Evolutionary conservation across 2,113 vertebrate species (phyloP).

Genomic region (Desmodus rotundus): DNA sequence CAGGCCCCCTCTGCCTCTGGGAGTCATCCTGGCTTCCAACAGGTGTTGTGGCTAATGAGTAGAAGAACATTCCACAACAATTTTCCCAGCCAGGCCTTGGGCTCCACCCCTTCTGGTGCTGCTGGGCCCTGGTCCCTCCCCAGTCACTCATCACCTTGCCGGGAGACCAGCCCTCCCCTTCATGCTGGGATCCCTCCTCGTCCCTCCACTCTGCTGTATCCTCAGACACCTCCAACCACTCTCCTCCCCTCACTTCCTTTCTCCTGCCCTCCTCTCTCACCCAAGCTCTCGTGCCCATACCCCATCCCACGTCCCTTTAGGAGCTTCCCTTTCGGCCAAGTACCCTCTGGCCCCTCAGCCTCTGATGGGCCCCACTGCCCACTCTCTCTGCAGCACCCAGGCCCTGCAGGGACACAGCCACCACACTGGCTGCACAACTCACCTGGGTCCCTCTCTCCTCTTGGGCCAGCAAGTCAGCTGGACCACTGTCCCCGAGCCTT

Average conservation of each 20-base stretch:
- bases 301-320: background rate
- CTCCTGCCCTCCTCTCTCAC: background rate
- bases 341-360: too few species aligned
- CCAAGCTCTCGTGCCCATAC: background rate
- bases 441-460: background rate
- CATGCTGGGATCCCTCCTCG: fast-evolving
- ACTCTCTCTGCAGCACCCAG: background rate
- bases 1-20: background rate
- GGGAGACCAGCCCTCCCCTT: too few species aligned
- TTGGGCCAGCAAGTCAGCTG: background rate
- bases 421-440: background rate
- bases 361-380: background rate
- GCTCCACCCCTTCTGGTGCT: background rate
- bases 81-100: background rate
- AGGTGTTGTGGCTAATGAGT: background rate
- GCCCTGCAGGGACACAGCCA: background rate
- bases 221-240: background rate
- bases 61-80: background rate
- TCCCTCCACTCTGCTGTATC: background rate
- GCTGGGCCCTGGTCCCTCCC: background rate
- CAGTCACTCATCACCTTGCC: background rate
- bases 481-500: background rate
- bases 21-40: background rate
- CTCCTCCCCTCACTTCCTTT: background rate
- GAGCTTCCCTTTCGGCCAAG: background rate